Evolutionary conservation across 2,888 invertebrate species (phyloP).

Genomic region (Philonicus albiceps): DNA sequence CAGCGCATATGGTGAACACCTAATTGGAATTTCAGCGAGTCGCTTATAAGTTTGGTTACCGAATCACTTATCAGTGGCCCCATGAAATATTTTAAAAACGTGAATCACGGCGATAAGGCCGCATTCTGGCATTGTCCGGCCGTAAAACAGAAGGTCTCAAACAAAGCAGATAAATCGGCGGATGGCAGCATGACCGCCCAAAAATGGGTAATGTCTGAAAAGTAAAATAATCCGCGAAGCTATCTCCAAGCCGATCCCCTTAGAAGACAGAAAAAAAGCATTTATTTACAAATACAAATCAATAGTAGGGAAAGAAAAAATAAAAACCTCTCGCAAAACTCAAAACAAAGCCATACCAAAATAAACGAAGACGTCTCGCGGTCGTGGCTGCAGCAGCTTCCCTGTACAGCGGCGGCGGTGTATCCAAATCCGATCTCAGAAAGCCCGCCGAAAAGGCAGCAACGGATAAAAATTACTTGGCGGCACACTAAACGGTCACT

Average conservation of each 20-base stretch:
- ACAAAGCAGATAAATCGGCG: background rate
- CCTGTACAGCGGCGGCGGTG: background rate
- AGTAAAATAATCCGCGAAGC: background rate
- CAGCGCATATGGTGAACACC: background rate
- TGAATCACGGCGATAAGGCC: background rate
- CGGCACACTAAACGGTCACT: constrained; percentile 35
- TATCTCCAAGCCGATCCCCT: background rate
- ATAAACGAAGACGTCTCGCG: constrained; percentile 2
- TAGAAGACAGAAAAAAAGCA: background rate
- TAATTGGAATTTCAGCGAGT: background rate
- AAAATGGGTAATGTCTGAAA: background rate
- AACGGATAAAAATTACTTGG: constrained; percentile 12
- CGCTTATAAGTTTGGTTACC: background rate
- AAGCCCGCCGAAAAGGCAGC: background rate
- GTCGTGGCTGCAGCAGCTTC: background rate
- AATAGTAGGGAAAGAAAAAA: background rate
- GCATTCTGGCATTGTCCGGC: background rate
- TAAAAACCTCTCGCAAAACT: background rate
- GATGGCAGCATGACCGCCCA: background rate
- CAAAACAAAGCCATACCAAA: constrained; percentile 15
- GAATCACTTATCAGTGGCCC: background rate
- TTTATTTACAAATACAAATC: background rate
- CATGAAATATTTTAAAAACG: background rate
- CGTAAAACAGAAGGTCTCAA: background rate
- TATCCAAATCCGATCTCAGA: background rate